Evolutionary conservation across 2,113 vertebrate species (phyloP), one percentile per base, ranked within the genome.

Genomic region (Mormyrus iriodes): DNA sequence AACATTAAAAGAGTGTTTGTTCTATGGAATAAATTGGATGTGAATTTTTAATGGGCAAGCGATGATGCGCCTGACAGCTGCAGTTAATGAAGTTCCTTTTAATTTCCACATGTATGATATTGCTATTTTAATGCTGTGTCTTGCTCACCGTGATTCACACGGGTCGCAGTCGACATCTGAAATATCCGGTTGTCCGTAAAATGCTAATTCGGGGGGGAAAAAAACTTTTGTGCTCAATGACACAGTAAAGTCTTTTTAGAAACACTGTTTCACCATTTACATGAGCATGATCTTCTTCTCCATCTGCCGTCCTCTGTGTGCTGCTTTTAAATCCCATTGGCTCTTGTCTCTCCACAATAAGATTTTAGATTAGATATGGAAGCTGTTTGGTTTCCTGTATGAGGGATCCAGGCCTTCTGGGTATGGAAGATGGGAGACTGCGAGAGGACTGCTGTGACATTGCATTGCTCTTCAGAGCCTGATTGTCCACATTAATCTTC

Each of bases 311-410:
- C 15, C 27, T 51, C 21, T 15, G 35, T 31, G 27, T 88, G 48
- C 19, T 53, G n/a, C 15, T 39, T 88, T 88, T 79, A 39, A 9
- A 76, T n/a, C 51, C 49, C 49, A 6, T 39, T 24, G 7, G 48
- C 15, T 52, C 21, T 24, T 58, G 86, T 86, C 52, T 88, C 69
- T 86, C 88, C 88, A 89, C 88, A 91, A 93, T 91, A 4, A 52
- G 86, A 39, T 93, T 91, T 85, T 73, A 89, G 86, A 91, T 93
- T 89, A 69, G 15, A 93, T 93, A 89, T 91, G 91, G 65, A 86
- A 55, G 69, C 53, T 8, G 0, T n/a, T 90, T 90, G 76, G 90
- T 88, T 90, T 91, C 88, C 89, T 89, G 87, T 87, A 24, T 46
- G 15, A 27, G 65, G 89, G 86, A 92, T 46, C 83, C 91, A 90